A percentile compares a stretch with the other conserved stretches of the same genome.
Evolutionary conservation across 2,113 vertebrate genomes (phyloP).

Genomic region (Erythrolamprus reginae): DNA sequence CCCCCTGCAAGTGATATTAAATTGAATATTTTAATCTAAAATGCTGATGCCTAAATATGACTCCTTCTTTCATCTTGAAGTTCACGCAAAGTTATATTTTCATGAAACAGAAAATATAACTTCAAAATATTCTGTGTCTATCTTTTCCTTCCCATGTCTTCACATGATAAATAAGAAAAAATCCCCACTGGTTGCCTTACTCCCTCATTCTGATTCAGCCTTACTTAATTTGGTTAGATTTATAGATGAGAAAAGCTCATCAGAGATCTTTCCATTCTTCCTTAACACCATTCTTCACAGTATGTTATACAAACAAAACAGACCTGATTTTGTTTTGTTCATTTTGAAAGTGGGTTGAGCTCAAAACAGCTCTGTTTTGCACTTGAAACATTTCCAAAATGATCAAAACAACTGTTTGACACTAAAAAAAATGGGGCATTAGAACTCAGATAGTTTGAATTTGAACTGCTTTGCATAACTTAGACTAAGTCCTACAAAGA

Average conservation of each 20-base stretch:
- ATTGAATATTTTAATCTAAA: background rate
- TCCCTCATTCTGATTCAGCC: background rate
- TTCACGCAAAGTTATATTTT: background rate
- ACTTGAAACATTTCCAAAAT: background rate
- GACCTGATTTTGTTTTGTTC: background rate
- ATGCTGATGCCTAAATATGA: background rate
- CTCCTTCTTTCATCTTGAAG: background rate
- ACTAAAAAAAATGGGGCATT: background rate
- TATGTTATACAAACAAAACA: background rate
- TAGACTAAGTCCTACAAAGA: background rate
- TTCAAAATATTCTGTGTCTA: background rate
- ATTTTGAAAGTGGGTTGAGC: background rate
- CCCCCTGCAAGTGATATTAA: background rate
- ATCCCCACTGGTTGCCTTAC: background rate
- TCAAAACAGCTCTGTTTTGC: background rate
- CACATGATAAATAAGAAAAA: background rate
- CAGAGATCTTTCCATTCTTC: background rate
- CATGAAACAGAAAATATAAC: background rate
- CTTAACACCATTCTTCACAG: background rate
- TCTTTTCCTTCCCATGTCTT: background rate
- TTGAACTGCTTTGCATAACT: background rate
- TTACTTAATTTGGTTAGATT: background rate
- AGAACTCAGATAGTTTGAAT: background rate
- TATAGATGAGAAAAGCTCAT: background rate
- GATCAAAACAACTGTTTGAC: background rate